Evolutionary conservation across 2,113 vertebrate genomes (phyloP), one percentile per base, ranked within the genome.

Genomic region (Megaptera novaeangliae): DNA sequence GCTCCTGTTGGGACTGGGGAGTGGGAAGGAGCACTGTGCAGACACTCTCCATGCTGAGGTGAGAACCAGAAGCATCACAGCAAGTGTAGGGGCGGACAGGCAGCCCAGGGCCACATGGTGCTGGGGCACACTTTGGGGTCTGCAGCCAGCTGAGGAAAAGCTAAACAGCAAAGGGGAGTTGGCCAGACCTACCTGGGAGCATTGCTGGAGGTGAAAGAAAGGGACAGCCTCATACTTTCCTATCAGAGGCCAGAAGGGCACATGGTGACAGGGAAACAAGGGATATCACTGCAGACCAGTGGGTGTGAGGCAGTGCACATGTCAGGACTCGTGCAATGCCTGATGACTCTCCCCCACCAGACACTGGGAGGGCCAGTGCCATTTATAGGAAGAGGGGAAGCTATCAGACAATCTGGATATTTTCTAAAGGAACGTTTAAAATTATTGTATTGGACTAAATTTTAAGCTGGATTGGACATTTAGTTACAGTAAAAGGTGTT

Each of bases 401-500:
- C 75, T 89, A 2, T 88, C 27, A 74, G 31, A 31, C 18, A 83
- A 29, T 46, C 93, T 84, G 55, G 63, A 39, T 23, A 44, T 75
- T 92, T 92, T 88, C 68, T 69, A 14, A 83, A 88, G n/a, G 31
- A 31, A 80, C 52, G 80, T 17, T 93, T 77, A 57, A 78, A 82
- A 72, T 93, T 55, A 63, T 34, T 72, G 1, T 20, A 39, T 52
- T 63, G 41, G n/a, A 71, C 52, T 75, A 93, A 71, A 64, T 68
- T 85, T 86, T 78, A 93, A 92, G 39, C 29, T 95, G 69, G 12
- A 25, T 95, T 82, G 5, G 39, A 77, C 44, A 94, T 94, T 94
- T 68, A 93, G 52, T 96, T 95, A 87, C 20, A 66, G 29, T 96
- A 86, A 88, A 96, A 89, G 44, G 39, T 55, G 2, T 93, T 82